Conservation (phyloP, 2,888 invertebrate genomes). For the Drosophila anomelani region DNA sequence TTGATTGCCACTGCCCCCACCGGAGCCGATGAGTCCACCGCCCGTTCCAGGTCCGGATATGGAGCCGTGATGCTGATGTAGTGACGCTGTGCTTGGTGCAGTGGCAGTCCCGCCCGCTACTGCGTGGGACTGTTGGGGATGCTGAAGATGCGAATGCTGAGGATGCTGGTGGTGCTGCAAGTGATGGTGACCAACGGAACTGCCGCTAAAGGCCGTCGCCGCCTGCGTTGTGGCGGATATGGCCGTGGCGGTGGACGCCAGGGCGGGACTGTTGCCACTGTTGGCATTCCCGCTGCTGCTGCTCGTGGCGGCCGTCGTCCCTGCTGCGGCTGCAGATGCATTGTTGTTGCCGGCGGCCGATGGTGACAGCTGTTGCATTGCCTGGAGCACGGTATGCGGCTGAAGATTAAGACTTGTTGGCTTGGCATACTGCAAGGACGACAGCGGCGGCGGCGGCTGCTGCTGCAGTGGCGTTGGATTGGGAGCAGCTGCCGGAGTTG, state of each 20-base stretch:
- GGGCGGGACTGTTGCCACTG: slow-evolving; percentile 54
- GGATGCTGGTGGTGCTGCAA: slow-evolving; percentile 48
- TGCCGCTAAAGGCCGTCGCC: slow-evolving; percentile 77
- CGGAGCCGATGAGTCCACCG: slow-evolving; percentile 40
- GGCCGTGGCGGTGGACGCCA: slow-evolving; percentile 73
- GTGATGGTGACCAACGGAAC: slow-evolving; percentile 65
- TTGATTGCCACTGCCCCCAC: slow-evolving; percentile 72
- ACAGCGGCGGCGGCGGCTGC: slow-evolving; percentile 28
- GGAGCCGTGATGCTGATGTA: slow-evolving; percentile 54
- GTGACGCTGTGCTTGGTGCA: slow-evolving; percentile 23
- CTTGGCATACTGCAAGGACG: slow-evolving; percentile 54
- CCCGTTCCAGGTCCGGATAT: slow-evolving; percentile 35
- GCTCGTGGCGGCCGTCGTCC: slow-evolving; percentile 31
- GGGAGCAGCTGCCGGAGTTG: slow-evolving; percentile 6
- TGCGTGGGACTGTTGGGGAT: slow-evolving; percentile 17
- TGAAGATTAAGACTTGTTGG: slow-evolving; percentile 54
- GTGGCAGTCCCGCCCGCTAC: slow-evolving; percentile 26
- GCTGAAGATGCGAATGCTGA: slow-evolving; percentile 25
- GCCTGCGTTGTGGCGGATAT: slow-evolving; percentile 76
- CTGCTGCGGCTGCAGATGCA: slow-evolving; percentile 17
- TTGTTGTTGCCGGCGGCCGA: slow-evolving; percentile 36
- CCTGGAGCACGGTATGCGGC: slow-evolving; percentile 28
- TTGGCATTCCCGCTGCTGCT: slow-evolving; percentile 40
- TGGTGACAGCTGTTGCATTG: slow-evolving; percentile 38
- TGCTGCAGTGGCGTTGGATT: slow-evolving; percentile 5